Evolutionary conservation across 2,888 invertebrate genomes (phyloP), one percentile per base, ranked within the genome.

Genomic region (Hirtodrosophila histrioides): DNA sequence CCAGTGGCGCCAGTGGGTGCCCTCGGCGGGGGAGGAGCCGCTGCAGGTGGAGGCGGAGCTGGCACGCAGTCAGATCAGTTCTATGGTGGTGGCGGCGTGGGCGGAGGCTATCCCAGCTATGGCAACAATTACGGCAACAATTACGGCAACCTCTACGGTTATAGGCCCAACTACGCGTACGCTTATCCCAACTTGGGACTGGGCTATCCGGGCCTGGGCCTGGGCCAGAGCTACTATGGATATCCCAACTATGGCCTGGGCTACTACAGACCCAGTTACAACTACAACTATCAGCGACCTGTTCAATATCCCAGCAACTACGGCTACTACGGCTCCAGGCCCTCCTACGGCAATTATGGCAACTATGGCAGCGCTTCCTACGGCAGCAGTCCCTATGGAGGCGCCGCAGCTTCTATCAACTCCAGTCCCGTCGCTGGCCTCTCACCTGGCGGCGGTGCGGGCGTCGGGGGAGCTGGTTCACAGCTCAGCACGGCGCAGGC

Each of bases 241-340:
- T 87, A 72, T 45, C 79, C 83, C 0, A 45, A 55, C 29, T 58
- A 69, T 17, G 68, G 54, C 0, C 44, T 51, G 6, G 54, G n/a
- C 7, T 76, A 77, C 39, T 73, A 83, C 31, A 69, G 86, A 7
- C 80, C 86, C 45, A 74, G 12, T 11, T 78, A 83, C n/a, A 72
- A 48, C 57, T 75, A 76, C 39, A 70, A 75, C 54, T 85, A 88
- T 44, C 88, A 88, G 57, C 69, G 73, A 36, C 88, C 87, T 0
- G 58, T 62, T 27, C 43, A 57, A 0, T 72, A 78, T 46, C 73
- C 64, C 2, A 49, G 40, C 8, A 66, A 35, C 37, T 63, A 74
- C n/a, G 44, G 12, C 12, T 33, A 54, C 67, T 60, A 72, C 24
- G 55, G 37, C 39, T 49, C n/a, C 45, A 51, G 58, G 4, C 69